Conservation (phyloP, 1,140 invertebrate genomes). For the Tetranychus cinnabarinus region DNA sequence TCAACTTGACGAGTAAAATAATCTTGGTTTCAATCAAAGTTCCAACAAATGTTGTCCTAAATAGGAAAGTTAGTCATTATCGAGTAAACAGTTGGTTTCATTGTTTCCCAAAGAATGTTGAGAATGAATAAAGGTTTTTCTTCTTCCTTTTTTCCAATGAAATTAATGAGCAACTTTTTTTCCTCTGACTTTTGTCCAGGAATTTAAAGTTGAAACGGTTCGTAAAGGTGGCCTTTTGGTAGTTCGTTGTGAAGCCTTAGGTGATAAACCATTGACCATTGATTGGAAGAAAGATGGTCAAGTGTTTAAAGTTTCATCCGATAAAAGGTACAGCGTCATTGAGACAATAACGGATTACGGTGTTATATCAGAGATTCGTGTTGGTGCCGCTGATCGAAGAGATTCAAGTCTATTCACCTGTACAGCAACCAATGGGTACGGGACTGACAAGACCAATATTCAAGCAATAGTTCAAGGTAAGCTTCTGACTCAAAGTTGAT, state of each 20-base stretch:
- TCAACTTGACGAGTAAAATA: too few relatives aligned
- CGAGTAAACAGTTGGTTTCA: too few relatives aligned
- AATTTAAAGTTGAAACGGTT: slow-evolving; percentile 56
- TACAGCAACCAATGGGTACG: slow-evolving; percentile 77
- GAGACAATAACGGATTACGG: slow-evolving; percentile 23
- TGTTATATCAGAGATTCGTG: slow-evolving; percentile 37
- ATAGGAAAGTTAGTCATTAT: too few relatives aligned
- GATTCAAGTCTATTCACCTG: slow-evolving; percentile 86
- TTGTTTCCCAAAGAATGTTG: too few relatives aligned
- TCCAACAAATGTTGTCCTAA: too few relatives aligned
- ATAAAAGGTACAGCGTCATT: background rate
- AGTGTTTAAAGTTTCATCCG: background rate
- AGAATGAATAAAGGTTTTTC: too few relatives aligned
- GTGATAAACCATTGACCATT: slow-evolving; percentile 65
- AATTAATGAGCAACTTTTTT: background rate
- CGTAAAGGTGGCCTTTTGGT: slow-evolving; percentile 9
- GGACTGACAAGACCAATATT: slow-evolving; percentile 83
- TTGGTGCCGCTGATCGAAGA: slow-evolving; percentile 23
- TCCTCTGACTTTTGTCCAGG: too few relatives aligned
- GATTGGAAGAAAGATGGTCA: slow-evolving; percentile 33
- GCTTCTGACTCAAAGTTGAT: background rate
- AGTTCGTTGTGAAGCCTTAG: slow-evolving; percentile 37
- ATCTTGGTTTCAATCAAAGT: too few relatives aligned
- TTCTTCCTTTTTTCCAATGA: background rate
- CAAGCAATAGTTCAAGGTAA: slow-evolving; percentile 81